Percentiles rank a stretch among this genome's conserved stretches.
Conservation (phyloP, 2,113 vertebrate species). For the Microtus montanus region DNA sequence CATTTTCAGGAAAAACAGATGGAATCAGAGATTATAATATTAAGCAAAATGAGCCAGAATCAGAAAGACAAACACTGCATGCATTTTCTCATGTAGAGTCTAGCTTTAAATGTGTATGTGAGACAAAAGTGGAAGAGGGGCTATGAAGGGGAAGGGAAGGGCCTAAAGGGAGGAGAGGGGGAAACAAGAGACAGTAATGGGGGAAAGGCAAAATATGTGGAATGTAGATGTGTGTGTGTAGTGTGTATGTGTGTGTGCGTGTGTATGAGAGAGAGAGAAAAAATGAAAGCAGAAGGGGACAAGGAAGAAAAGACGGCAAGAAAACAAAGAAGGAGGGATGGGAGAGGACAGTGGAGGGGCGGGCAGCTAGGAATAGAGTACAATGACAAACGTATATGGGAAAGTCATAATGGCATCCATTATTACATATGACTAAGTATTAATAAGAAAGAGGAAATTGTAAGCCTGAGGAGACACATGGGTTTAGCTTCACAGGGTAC, state of each 20-base stretch:
- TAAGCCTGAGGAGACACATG: not conserved
- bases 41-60: not conserved
- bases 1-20: not conserved
- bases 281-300: not conserved
- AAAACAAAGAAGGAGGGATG: not conserved
- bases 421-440: not conserved
- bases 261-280: too few relatives aligned
- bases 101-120: not conserved
- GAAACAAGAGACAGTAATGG: too few relatives aligned
- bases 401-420: not conserved
- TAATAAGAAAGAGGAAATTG: not conserved
- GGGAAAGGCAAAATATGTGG: not conserved
- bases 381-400: not conserved
- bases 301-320: too few relatives aligned
- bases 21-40: not conserved
- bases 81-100: not conserved
- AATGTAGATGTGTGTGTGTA: not conserved
- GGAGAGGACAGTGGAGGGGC: not conserved
- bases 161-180: not conserved
- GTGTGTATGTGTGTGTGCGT: not conserved
- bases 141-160: not conserved
- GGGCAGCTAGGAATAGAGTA: not conserved
- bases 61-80: not conserved
- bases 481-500: not conserved
- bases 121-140: not conserved